Base-by-base conservation (phyloP, 1,140 invertebrate species). In the Papilio polytes region DNA sequence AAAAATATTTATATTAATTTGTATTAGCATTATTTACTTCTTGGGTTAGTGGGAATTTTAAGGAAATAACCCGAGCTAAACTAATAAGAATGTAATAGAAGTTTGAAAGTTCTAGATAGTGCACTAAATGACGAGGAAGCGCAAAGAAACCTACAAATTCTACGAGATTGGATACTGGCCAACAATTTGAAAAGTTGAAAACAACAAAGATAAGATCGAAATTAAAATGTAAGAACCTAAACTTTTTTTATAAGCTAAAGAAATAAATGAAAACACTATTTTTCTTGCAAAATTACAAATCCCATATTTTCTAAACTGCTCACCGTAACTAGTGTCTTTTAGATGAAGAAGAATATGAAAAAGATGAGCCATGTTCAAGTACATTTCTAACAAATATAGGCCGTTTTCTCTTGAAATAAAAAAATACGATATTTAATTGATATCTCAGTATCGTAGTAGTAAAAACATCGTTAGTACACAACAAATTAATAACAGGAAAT, bases 401-500 rank as follows among this genome's bases (percentile, higher is more conserved):
- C 53, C 1, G n/a, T 56, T 56, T 56, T 56, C 53, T 56, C 53
- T 56, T 18, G n/a, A 56, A 56, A 2, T 53, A 18, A 20, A 56
- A 56, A 18, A 56, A 59, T 18, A 53, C 12, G 13, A 56, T 15
- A 77, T 31, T 77, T 77, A 77, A 77, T 56, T 56, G 51, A 53
- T n/a, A 53, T 18, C 15, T 53, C 3, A 53, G 51, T 53, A 56
- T 9, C 53, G 1, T 18, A 51, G 48, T 51, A 51, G 13, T 51
- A 18, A 51, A 51, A 74, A 44, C 79, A 66, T 77, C 78, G 72
- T 66, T 82, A 74, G 81, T 59, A 82, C 74, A 74, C 18, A 56
- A 73, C 18, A 82, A 73, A 74, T 74, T 44, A 74, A 53, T 46
- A 70, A 22, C 74, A 80, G 74, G 74, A 73, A 80, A 80, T 72